Conservation (phyloP, 2,888 invertebrate genomes). For the Machimus atricapillus region DNA sequence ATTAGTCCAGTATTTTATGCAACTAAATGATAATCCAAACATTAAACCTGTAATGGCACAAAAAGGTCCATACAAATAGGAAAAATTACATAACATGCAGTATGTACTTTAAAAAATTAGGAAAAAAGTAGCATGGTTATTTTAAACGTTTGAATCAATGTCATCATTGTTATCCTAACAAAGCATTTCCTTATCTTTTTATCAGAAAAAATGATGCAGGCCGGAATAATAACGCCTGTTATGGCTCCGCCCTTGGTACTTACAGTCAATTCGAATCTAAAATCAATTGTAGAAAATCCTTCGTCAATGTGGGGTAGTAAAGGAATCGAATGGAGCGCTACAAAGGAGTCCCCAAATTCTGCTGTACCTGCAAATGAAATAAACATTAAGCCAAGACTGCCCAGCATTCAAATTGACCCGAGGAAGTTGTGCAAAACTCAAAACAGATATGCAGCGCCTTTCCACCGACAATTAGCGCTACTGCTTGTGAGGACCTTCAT, state of each 20-base stretch:
- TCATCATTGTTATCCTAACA: not conserved
- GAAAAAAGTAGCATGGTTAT: too few relatives aligned
- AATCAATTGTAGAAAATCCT: constrained; percentile 53
- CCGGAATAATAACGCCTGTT: constrained; percentile 65
- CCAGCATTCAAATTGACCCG: constrained; percentile 52
- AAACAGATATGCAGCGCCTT: constrained; percentile 67
- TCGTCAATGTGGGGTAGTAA: constrained; percentile 53
- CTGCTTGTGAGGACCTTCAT: constrained; percentile 70
- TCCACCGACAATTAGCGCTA: constrained; percentile 67
- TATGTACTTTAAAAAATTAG: too few relatives aligned
- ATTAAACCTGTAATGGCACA: too few relatives aligned
- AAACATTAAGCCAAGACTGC: constrained; percentile 25
- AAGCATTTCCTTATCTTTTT: constrained; percentile 8
- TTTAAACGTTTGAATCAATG: too few relatives aligned
- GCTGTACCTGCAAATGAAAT: not conserved
- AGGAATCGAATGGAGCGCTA: constrained; percentile 20
- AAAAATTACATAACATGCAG: too few relatives aligned
- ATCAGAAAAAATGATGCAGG: constrained; percentile 64
- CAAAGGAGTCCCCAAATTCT: not conserved
- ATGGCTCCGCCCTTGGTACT: constrained; percentile 60
- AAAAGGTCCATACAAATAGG: too few relatives aligned
- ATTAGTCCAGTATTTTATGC: not conserved
- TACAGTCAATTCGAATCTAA: constrained; percentile 36
- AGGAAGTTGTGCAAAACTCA: constrained; percentile 56
- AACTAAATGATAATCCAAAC: not conserved